These are phyloP conservation scores for Ptilorrhoa leucosticta DNA, from an alignment of 2,113 vertebrate species.

Conservation along the genomic window DNA sequence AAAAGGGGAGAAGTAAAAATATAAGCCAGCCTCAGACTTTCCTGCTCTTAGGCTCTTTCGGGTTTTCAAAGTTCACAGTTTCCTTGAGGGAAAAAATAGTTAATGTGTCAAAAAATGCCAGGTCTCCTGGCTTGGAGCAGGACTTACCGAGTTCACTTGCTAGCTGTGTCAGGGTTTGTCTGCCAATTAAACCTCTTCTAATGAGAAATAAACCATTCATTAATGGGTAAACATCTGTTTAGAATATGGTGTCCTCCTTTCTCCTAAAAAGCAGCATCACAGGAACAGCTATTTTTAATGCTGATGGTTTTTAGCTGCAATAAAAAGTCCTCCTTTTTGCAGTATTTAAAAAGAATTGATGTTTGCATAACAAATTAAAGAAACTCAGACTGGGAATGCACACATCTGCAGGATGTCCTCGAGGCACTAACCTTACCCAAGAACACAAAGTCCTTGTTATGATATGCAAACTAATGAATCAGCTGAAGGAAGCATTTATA, in stretches of 20 bases:
- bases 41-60: background rate
- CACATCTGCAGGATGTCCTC: background rate
- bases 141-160: background rate
- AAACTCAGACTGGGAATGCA: background rate
- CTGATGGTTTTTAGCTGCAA: background rate
- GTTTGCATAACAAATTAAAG: slow-evolving; percentile 54
- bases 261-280: background rate
- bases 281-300: background rate
- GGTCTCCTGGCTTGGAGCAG: background rate
- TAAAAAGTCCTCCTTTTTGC: background rate
- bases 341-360: slow-evolving; percentile 31
- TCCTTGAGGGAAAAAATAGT: slow-evolving; percentile 14
- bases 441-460: slow-evolving; percentile 8
- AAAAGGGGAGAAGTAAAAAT: background rate
- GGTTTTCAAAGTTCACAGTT: background rate
- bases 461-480: slow-evolving; percentile 1
- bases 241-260: background rate
- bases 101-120: background rate
- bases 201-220: background rate
- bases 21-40: background rate
- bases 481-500: slow-evolving; percentile 33
- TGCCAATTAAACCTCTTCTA: background rate
- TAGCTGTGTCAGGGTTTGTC: background rate
- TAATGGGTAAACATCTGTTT: background rate
- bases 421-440: slow-evolving; percentile 24